Conservation (phyloP, 2,113 vertebrate genomes). For the Brachyhypopomus gauderio region DNA sequence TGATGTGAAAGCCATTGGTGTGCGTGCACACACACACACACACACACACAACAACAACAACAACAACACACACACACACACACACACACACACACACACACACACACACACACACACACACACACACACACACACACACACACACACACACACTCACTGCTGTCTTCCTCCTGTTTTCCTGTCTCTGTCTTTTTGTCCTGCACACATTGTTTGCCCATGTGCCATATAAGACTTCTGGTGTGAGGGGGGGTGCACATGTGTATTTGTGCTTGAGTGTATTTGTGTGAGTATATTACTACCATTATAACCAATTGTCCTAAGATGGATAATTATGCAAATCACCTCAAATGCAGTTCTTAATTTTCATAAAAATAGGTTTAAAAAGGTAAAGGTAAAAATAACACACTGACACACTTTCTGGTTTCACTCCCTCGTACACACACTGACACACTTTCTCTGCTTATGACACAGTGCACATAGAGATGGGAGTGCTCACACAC, state of each 20-base stretch:
- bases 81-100: neutral
- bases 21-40: too few species aligned
- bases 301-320: too few species aligned
- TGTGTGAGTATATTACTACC: too few species aligned
- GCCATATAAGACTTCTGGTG: neutral
- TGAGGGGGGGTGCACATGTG: neutral
- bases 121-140: neutral
- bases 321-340: too few species aligned
- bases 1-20: neutral
- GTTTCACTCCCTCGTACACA: constrained; percentile 8
- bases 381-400: too few species aligned
- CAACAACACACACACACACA: neutral
- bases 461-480: neutral
- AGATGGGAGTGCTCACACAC: neutral
- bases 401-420: constrained; percentile 18
- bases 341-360: too few species aligned
- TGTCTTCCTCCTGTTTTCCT: too few species aligned
- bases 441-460: constrained; percentile 9
- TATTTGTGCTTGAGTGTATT: neutral
- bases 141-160: too few species aligned
- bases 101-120: too few species aligned
- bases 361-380: neutral
- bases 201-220: neutral
- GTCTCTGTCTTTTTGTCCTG: too few species aligned
- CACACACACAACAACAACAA: too few species aligned